Evolutionary conservation across 2,888 invertebrate genomes (phyloP).

Genomic region (Acleris cristana): DNA sequence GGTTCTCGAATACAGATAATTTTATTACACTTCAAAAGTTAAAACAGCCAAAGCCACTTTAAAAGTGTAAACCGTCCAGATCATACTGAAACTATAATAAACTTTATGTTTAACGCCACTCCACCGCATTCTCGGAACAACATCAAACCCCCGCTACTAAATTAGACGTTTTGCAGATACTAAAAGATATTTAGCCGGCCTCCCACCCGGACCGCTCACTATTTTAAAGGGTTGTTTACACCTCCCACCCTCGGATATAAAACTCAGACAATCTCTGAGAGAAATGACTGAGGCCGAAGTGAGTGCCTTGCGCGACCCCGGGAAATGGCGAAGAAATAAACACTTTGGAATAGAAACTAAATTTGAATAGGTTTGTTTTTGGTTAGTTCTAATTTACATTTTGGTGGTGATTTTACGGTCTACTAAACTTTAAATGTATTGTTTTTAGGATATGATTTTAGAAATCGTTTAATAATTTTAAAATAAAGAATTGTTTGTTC

Average conservation of each 20-base stretch:
- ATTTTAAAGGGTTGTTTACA: slow-evolving; percentile 79
- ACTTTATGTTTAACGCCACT: slow-evolving; percentile 44
- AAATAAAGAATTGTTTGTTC: too few relatives aligned
- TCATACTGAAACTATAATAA: background rate
- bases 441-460: too few relatives aligned
- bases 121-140: slow-evolving; percentile 50
- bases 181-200: slow-evolving; percentile 74
- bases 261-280: slow-evolving; percentile 34
- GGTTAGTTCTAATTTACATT: too few relatives aligned
- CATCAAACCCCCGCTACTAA: slow-evolving; percentile 73
- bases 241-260: slow-evolving; percentile 47
- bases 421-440: too few relatives aligned
- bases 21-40: background rate
- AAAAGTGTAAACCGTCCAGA: background rate
- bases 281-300: slow-evolving; percentile 33
- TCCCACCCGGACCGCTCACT: slow-evolving; percentile 56
- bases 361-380: too few relatives aligned
- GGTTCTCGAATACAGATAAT: too few relatives aligned
- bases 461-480: too few relatives aligned
- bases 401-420: too few relatives aligned
- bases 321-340: slow-evolving; percentile 14
- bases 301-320: slow-evolving; percentile 20
- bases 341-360: too few relatives aligned
- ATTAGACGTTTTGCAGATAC: slow-evolving; percentile 79
- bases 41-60: too few relatives aligned